phyloP scores from a whole-genome alignment of 2,797 vertebrate species.

The Melanotaenia trifasciata region DNA sequence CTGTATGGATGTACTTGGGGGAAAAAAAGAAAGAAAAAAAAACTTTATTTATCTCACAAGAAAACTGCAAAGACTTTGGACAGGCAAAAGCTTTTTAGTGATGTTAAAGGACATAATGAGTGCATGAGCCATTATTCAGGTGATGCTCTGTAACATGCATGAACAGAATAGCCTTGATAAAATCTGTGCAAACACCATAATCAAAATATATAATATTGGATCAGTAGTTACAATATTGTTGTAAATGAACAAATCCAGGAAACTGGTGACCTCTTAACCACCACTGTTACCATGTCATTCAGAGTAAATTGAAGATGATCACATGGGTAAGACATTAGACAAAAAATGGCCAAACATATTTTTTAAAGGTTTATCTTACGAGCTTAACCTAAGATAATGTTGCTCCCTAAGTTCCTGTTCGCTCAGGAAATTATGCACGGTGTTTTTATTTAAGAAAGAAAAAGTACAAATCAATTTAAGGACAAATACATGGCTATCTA shows the following conservation, averaged over 20 bases:
- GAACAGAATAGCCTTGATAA: background rate
- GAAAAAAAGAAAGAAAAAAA: no score
- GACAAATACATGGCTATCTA: background rate
- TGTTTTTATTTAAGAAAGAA: constrained; percentile 6
- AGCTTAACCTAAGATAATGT: background rate
- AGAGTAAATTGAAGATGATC: background rate
- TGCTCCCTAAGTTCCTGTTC: background rate
- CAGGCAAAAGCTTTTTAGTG: background rate
- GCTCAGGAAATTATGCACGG: constrained; percentile 19
- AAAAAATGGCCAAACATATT: background rate
- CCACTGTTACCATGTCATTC: background rate
- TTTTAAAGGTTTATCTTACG: background rate
- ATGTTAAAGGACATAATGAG: background rate
- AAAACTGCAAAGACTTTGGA: background rate
- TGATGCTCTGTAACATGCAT: background rate
- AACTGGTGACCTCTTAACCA: background rate
- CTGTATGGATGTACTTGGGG: no score
- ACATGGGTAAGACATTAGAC: background rate
- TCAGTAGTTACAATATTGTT: background rate
- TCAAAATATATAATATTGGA: background rate
- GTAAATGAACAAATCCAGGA: background rate
- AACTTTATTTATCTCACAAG: no score
- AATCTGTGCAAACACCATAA: background rate
- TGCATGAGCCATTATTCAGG: background rate
- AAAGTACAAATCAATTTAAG: background rate